These are phyloP conservation scores for Tetanocera ferruginea DNA, from an alignment of 2,888 invertebrate genomes.

Conservation along the genomic window DNA sequence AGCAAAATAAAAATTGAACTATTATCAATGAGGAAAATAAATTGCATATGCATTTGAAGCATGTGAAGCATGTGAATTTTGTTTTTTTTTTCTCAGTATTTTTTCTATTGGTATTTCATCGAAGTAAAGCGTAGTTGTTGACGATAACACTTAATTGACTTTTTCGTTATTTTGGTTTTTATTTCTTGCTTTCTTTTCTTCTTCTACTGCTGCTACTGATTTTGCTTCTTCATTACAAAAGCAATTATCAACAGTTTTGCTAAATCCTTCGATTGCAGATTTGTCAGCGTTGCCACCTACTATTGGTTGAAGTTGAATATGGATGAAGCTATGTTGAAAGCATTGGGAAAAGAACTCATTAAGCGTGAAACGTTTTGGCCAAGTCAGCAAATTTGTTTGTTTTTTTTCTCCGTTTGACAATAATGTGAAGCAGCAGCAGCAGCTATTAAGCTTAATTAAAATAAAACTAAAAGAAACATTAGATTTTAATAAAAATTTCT, in stretches of 20 bases:
- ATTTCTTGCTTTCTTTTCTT: neutral
- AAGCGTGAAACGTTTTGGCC: constrained; percentile 14
- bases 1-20: neutral
- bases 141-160: constrained; percentile 1
- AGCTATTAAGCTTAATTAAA: neutral
- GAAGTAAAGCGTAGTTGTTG: neutral
- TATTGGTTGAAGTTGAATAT: constrained; percentile 5
- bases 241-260: constrained; percentile 35
- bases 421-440: too few species aligned
- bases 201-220: neutral
- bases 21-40: neutral
- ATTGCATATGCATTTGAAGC: too few species aligned
- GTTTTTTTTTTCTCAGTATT: neutral
- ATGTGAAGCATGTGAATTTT: neutral
- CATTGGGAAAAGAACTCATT: constrained; percentile 5
- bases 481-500: neutral
- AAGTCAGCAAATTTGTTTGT: neutral
- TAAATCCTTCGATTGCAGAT: constrained; percentile 24
- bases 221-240: constrained; percentile 11
- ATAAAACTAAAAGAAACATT: neutral
- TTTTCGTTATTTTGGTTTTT: neutral
- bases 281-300: constrained; percentile 32
- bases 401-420: neutral
- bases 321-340: neutral
- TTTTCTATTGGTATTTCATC: neutral